Evolutionary conservation across 2,888 invertebrate species (phyloP), one percentile per base, ranked within the genome.

Genomic region (Acrobasis repandana): DNA sequence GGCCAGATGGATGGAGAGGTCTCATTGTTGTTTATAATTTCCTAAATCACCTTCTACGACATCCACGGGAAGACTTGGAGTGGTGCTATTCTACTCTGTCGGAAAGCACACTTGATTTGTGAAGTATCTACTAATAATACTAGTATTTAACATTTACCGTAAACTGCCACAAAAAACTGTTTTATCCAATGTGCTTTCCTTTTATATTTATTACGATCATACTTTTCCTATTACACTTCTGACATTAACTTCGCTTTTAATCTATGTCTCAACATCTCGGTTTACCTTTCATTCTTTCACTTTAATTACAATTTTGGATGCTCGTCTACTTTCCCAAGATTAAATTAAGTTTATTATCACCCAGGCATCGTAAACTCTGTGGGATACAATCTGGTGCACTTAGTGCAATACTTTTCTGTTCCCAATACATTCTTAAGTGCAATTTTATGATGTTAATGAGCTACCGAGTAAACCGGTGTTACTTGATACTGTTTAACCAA

Each of bases 371-470:
- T 68, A 69, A 72, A 68, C 61, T 65, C 47, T 59, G 18, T 28
- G 50, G 60, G 67, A 68, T 66, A 67, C 71, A 70, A 70, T 70
- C 67, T 61, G 65, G 66, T 70, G 65, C 68, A 71, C 67, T 69
- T 67, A 63, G 54, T 61, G 56, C 50, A 58, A 72, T 75, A 72
- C 76, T 77, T 77, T 72, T 73, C 64, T 60, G 75, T 66, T 64
- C 74, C 62, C 70, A 74, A 79, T 80, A 67, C 76, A 77, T 79
- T 68, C 65, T 62, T 66, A 66, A 69, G 65, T 61, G 69, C 71
- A 75, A 71, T 76, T 69, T 68, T 62, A 60, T 43, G 47, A 56
- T 74, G 66, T 78, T 76, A 76, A 74, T 72, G 69, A 66, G 62
- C 68, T 72, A 69, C 68, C 69, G 65, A 58, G 63, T 48, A 16